phyloP scores from a whole-genome alignment of 92 coral and sea anemone genomes.

The Epizoanthus ramosus region DNA sequence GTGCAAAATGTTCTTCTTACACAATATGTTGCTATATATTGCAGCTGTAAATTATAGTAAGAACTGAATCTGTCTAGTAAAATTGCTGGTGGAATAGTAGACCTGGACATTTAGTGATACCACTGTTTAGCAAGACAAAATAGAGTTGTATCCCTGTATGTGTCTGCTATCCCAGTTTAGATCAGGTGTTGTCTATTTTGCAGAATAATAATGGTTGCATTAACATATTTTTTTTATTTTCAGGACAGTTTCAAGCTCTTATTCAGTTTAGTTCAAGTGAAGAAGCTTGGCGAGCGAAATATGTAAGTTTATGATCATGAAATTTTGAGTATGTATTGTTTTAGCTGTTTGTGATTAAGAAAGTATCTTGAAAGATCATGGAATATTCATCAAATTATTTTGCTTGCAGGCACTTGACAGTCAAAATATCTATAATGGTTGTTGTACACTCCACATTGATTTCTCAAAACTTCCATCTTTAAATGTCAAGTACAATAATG shows the following conservation, averaged over 20 bases:
- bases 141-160: too few relatives aligned
- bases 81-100: too few relatives aligned
- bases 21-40: too few relatives aligned
- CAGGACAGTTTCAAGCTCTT: constrained; percentile 91
- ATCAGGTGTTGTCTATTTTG: background rate
- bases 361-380: constrained; percentile 21
- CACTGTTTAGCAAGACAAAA: too few relatives aligned
- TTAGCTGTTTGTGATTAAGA: constrained; percentile 24
- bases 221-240: constrained; percentile 13
- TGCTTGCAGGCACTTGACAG: constrained; percentile 86
- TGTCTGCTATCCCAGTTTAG: background rate
- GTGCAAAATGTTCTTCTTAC: too few relatives aligned
- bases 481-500: constrained; percentile 93
- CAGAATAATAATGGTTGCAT: background rate
- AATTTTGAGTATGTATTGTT: background rate
- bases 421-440: constrained; percentile 96
- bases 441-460: constrained; percentile 90
- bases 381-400: background rate
- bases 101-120: too few relatives aligned
- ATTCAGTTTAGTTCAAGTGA: constrained; percentile 77
- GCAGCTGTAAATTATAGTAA: too few relatives aligned
- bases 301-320: constrained; percentile 54
- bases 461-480: constrained; percentile 83
- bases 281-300: constrained; percentile 89
- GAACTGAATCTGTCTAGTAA: too few relatives aligned